Evolutionary conservation across 2,888 invertebrate species (phyloP), one percentile per base, ranked within the genome.

Genomic region (Catocala nupta): DNA sequence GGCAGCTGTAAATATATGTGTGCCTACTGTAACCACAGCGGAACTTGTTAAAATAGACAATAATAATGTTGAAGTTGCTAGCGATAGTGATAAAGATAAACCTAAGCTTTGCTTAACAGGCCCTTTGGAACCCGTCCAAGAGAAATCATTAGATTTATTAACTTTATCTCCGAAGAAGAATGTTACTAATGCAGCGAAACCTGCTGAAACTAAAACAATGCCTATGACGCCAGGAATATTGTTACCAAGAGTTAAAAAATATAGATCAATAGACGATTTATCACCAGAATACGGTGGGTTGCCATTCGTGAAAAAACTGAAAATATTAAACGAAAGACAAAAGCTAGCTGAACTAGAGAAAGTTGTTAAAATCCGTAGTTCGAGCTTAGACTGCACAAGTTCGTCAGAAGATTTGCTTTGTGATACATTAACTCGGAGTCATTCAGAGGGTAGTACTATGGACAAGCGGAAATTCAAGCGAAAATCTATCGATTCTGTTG

Each of bases 231-330:
- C 84, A 55, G 87, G 87, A 45, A 87, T 87, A 77, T 76, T 93
- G 49, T 83, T 91, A 63, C 90, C 92, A 9, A 90, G 89, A 89
- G 76, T 88, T 2, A 97, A 97, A 87, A 96, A 96, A 84, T 98
- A 98, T 88, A 95, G 96, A 68, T 97, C 97, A n/a, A 96, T 98
- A 55, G 97, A 97, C 81, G 98, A 98, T 86, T 89, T 98, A 43
- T 98, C 97, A 8, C 98, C 98, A 0, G 98, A 98, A 85, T 98
- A 98, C 80, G 97, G 97, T 55, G 97, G 97, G 11, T 89, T 98
- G 64, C 98, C 98, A 0, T 98, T 98, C 83, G 98, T 98, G 0
- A 98, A 98, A 88, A 97, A 98, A 80, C 91, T 98, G 54, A 98
- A 98, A 93, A 98, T 98, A 76, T 94, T 98, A 52, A 98, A 98